phyloP scores from a whole-genome alignment of 2,113 vertebrate genomes.

The Brevimyrus niger region DNA sequence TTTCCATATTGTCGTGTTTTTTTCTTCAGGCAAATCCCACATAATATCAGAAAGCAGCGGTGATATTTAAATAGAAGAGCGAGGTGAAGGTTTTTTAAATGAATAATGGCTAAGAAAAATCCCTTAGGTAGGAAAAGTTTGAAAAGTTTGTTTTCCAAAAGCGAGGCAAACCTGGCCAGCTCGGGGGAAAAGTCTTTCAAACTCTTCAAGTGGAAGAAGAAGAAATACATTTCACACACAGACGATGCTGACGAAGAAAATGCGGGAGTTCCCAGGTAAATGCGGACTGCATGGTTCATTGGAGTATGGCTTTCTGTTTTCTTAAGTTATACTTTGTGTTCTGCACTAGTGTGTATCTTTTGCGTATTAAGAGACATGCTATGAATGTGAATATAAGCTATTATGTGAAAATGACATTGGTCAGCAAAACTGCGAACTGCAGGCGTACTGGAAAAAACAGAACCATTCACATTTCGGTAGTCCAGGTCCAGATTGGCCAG shows the following conservation, averaged over 20 bases:
- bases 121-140: slow-evolving; percentile 32
- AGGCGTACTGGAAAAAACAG: background rate
- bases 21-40: background rate
- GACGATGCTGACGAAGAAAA: background rate
- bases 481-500: background rate
- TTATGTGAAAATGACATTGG: background rate
- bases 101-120: slow-evolving; percentile 46
- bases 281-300: background rate
- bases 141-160: slow-evolving; percentile 50
- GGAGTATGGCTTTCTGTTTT: background rate
- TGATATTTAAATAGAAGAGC: background rate
- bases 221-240: slow-evolving; percentile 28
- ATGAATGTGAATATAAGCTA: background rate
- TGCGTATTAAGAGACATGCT: background rate
- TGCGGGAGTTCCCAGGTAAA: slow-evolving; percentile 6
- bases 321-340: background rate
- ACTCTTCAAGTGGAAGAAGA: slow-evolving; percentile 42
- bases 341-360: background rate
- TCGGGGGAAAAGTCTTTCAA: slow-evolving; percentile 33
- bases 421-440: background rate
- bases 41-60: background rate
- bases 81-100: background rate
- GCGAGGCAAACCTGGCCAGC: slow-evolving; percentile 34
- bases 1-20: background rate
- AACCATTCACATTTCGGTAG: background rate